Evolutionary conservation across 2,113 vertebrate genomes (phyloP).

Genomic region (Oreochromis niloticus): DNA sequence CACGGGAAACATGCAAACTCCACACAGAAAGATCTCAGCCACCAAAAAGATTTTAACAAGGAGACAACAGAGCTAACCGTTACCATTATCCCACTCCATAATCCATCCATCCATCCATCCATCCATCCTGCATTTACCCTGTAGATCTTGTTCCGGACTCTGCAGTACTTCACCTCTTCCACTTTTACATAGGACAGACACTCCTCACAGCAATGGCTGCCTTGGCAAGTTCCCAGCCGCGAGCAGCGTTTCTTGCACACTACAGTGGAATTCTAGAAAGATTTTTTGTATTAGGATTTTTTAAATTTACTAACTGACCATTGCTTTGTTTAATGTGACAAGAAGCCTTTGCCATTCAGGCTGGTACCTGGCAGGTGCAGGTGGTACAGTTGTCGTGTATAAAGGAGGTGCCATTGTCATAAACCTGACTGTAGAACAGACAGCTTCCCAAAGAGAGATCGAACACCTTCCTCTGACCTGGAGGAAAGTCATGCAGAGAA

Average conservation of each 20-base stretch:
- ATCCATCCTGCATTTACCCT: slow-evolving; percentile 73
- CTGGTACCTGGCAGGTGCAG: slow-evolving; percentile 85
- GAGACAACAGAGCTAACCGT: not conserved
- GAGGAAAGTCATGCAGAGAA: not conserved
- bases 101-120: not conserved
- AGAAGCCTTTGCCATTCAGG: not conserved
- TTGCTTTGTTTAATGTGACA: not conserved
- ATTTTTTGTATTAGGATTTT: not conserved
- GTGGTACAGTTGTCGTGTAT: slow-evolving; percentile 86
- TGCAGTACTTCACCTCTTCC: slow-evolving; percentile 88
- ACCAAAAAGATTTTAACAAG: not conserved
- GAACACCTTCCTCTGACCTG: slow-evolving; percentile 97
- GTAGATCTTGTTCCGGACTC: slow-evolving; percentile 89
- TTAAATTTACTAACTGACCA: not conserved
- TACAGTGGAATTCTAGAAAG: slow-evolving; percentile 86
- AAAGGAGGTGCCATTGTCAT: slow-evolving; percentile 87
- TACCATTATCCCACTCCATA: not conserved
- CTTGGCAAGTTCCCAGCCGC: slow-evolving; percentile 73
- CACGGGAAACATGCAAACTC: not conserved
- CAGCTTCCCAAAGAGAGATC: slow-evolving; percentile 93
- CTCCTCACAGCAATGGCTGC: slow-evolving; percentile 80
- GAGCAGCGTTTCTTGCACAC: slow-evolving; percentile 86
- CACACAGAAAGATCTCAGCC: not conserved
- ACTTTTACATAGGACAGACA: slow-evolving; percentile 81
- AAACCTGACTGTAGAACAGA: slow-evolving; percentile 92